Conservation (phyloP, 2,797 vertebrate species). For the Poecilia wingei region DNA sequence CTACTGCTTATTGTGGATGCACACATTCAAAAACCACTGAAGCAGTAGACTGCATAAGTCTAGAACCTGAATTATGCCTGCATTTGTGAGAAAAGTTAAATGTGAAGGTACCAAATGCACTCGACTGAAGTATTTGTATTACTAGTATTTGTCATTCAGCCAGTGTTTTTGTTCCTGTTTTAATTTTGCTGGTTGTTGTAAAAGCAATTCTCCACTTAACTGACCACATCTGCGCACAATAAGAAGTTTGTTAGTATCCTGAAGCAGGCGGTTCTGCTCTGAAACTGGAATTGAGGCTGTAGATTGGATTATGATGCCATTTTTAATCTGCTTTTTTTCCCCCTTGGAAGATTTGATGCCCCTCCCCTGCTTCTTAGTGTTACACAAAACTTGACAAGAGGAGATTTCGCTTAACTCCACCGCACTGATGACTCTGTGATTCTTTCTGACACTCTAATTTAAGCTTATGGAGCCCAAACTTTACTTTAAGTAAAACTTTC, state of each 20-base stretch:
- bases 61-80: background rate
- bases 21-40: background rate
- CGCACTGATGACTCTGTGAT: constrained; percentile 65
- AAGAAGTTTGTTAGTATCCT: constrained; percentile 59
- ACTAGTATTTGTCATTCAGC: background rate
- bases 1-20: background rate
- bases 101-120: constrained; percentile 3
- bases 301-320: constrained; percentile 82
- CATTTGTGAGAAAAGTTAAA: constrained; percentile 7
- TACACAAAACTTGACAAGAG: constrained; percentile 77
- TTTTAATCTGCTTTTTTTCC: constrained; percentile 79
- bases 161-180: constrained; percentile 3
- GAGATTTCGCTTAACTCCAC: constrained; percentile 71
- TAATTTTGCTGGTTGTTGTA: background rate
- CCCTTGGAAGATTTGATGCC: constrained; percentile 71
- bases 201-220: constrained; percentile 41
- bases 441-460: constrained; percentile 77
- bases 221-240: constrained; percentile 56
- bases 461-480: constrained; percentile 65
- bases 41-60: background rate
- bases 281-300: constrained; percentile 74
- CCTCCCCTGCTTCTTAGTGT: constrained; percentile 72
- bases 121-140: constrained; percentile 12
- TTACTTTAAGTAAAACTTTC: constrained; percentile 71
- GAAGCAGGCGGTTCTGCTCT: constrained; percentile 66